A percentile compares a stretch with the other conserved stretches of the same genome.
Conservation (phyloP, 2,888 invertebrate genomes). For the Drosophila macrospina region DNA sequence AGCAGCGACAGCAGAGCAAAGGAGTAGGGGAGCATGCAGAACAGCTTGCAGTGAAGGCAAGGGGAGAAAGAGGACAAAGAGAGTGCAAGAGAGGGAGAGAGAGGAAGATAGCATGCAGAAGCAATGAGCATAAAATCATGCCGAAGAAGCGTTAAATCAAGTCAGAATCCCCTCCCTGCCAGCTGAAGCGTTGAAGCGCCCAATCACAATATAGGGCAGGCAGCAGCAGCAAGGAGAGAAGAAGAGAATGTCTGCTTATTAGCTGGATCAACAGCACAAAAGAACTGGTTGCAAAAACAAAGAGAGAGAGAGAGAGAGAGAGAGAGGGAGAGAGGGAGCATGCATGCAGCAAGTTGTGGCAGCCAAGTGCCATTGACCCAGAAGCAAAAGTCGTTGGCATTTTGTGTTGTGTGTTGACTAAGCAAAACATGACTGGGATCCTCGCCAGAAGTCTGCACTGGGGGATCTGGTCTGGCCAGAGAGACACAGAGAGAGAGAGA, state of each 20-base stretch:
- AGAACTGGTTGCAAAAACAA: constrained; percentile 51
- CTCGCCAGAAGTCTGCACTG: constrained; percentile 1
- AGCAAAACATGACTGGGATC: constrained; percentile 17
- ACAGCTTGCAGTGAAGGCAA: neutral
- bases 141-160: constrained; percentile 55
- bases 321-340: constrained; percentile 1
- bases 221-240: constrained; percentile 6
- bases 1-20: constrained; percentile 41
- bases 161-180: constrained; percentile 23
- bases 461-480: neutral
- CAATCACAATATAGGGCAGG: constrained; percentile 57
- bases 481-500: neutral
- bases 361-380: constrained; percentile 73
- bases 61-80: neutral
- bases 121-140: constrained; percentile 53
- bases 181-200: constrained; percentile 16
- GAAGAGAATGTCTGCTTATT: constrained; percentile 50
- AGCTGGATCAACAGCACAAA: constrained; percentile 51
- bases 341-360: constrained; percentile 20
- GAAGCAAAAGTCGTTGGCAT: constrained; percentile 73
- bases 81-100: neutral
- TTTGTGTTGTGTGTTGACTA: constrained; percentile 15
- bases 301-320: constrained; percentile 5
- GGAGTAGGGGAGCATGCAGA: constrained; percentile 4
- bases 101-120: constrained; percentile 40